A percentile compares a stretch with the other conserved stretches of the same genome.
Conservation (phyloP, 2,888 invertebrate species). For the Diadegma fenestrale region DNA sequence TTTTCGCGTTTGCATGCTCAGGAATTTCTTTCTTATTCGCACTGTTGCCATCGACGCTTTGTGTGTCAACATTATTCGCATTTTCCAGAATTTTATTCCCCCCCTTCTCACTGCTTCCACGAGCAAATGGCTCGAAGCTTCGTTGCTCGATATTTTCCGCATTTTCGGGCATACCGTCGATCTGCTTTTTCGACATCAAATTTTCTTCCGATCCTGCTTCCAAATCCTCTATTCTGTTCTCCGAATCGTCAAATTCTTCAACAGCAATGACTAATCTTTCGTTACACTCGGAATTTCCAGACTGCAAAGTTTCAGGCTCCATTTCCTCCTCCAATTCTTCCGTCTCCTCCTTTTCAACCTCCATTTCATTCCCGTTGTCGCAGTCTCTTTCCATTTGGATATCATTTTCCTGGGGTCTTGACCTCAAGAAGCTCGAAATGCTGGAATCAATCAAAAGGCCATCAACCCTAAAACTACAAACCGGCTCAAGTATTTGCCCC, state of each 20-base stretch:
- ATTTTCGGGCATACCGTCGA: not conserved
- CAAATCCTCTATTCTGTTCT: not conserved
- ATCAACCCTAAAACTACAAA: not conserved
- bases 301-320: not conserved
- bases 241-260: slow-evolving; percentile 4
- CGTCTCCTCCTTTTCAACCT: not conserved
- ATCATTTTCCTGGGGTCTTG: not conserved
- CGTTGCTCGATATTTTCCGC: not conserved
- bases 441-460: not conserved
- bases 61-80: not conserved
- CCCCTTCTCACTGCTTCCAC: not conserved
- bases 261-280: slow-evolving; percentile 8
- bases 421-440: not conserved
- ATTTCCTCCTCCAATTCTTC: not conserved
- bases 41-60: not conserved
- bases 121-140: not conserved
- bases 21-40: not conserved
- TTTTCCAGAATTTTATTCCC: not conserved
- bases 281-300: slow-evolving; percentile 1
- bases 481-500: too few relatives aligned
- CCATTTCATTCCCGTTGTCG: not conserved
- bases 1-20: not conserved
- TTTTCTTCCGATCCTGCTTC: not conserved
- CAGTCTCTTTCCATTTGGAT: not conserved
- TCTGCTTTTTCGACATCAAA: not conserved